Conservation (phyloP, 1,140 invertebrate genomes). For the Orussus abietinus region DNA sequence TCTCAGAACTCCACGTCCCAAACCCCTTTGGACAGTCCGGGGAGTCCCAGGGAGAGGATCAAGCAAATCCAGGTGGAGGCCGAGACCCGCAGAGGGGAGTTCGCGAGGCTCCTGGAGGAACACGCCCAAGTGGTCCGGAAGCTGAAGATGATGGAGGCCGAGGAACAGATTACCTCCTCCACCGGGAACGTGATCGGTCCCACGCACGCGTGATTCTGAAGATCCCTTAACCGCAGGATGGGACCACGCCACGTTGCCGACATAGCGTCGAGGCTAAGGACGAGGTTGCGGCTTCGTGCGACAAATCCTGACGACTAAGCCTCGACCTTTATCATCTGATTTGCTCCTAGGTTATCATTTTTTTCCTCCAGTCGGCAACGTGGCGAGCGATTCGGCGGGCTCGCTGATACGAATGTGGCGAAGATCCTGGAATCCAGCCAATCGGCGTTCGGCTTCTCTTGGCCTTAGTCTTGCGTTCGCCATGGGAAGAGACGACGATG, state of each 20-base stretch:
- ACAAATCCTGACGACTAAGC: background rate
- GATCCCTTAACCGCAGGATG: constrained; percentile 9
- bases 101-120: constrained; percentile 51
- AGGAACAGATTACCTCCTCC: constrained; percentile 30
- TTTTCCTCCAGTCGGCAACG: too few species aligned
- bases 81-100: constrained; percentile 49
- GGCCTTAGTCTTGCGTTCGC: too few species aligned
- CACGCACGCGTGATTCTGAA: constrained; percentile 35
- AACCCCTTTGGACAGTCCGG: constrained; percentile 34
- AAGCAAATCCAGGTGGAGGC: constrained; percentile 48
- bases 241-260: constrained; percentile 18
- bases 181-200: constrained; percentile 24
- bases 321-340: too few species aligned
- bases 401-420: too few species aligned
- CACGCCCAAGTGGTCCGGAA: constrained; percentile 51
- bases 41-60: constrained; percentile 34
- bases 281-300: background rate
- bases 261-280: background rate
- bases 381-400: background rate
- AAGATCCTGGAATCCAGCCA: too few species aligned
- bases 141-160: constrained; percentile 47
- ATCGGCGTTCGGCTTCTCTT: too few species aligned
- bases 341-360: too few species aligned
- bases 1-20: constrained; percentile 29
- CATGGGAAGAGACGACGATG: too few species aligned